phyloP scores from a whole-genome alignment of 2,888 invertebrate genomes.

The Caenorhabditis virilis region DNA sequence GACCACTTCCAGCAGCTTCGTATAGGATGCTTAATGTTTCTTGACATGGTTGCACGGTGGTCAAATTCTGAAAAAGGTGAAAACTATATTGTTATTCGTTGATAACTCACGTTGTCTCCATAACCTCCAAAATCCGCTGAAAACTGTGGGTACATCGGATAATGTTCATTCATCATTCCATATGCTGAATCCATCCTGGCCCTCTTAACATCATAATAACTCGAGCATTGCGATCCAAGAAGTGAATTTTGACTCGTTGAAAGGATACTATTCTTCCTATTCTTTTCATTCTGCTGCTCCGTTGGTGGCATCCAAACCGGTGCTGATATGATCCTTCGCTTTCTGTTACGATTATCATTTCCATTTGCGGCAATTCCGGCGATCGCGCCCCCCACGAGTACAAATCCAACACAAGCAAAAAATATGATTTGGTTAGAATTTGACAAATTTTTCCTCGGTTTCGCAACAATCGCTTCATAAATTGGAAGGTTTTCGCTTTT shows the following conservation, averaged over 20 bases:
- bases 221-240: neutral
- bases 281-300: conserved; percentile 7
- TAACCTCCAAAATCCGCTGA: conserved; percentile 5
- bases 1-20: conserved; percentile 8
- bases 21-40: conserved; percentile 14
- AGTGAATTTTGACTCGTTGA: conserved; percentile 19
- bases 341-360: conserved; percentile 21
- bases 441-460: conserved; percentile 1
- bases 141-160: no score
- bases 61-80: no score
- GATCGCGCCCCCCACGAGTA: neutral
- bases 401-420: neutral
- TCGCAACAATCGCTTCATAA: conserved; percentile 29
- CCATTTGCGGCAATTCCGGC: conserved; percentile 9
- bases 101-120: neutral
- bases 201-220: neutral
- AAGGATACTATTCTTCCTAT: neutral
- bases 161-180: no score
- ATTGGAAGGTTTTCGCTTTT: conserved; percentile 31
- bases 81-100: no score
- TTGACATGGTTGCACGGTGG: no score
- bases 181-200: neutral
- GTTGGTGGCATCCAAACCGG: conserved; percentile 42
- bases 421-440: conserved; percentile 11
- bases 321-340: conserved; percentile 35